A percentile compares a stretch with the other conserved stretches of the same genome.
Conservation (phyloP, 2,113 vertebrate species). For the Ophiodon elongatus region DNA sequence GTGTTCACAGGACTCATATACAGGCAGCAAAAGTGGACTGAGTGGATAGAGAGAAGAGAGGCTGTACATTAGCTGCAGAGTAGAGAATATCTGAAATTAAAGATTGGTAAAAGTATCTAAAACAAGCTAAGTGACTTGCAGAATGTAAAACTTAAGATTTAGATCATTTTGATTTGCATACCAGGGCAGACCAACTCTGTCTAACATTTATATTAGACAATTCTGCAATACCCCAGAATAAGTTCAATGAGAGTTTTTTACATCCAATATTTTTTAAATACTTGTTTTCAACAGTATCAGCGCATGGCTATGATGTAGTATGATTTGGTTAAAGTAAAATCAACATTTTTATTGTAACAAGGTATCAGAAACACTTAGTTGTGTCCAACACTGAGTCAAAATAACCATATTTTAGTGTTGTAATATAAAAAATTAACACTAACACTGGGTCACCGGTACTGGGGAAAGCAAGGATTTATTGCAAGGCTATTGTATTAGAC, state of each 20-base stretch:
- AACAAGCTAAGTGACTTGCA: background rate
- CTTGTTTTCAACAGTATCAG: background rate
- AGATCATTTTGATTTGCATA: background rate
- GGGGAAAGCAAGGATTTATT: background rate
- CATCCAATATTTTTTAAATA: background rate
- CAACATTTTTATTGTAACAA: background rate
- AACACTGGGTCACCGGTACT: background rate
- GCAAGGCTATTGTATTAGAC: background rate
- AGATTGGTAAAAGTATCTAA: background rate
- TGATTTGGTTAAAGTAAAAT: background rate
- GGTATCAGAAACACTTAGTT: background rate
- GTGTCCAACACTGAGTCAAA: background rate
- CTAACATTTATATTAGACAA: background rate
- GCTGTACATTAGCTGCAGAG: conserved; percentile 16
- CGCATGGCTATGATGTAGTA: background rate
- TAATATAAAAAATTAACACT: background rate
- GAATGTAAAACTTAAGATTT: background rate
- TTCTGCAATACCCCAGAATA: background rate
- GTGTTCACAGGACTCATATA: conserved; percentile 62
- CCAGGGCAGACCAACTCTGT: background rate
- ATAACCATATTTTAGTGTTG: background rate
- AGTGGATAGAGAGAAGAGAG: conserved; percentile 11
- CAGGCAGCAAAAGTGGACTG: conserved; percentile 28
- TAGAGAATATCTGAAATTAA: background rate
- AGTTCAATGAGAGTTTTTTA: background rate